Evolutionary conservation across 2,888 invertebrate species (phyloP).

Genomic region (Rhopalosiphum nymphaeae): DNA sequence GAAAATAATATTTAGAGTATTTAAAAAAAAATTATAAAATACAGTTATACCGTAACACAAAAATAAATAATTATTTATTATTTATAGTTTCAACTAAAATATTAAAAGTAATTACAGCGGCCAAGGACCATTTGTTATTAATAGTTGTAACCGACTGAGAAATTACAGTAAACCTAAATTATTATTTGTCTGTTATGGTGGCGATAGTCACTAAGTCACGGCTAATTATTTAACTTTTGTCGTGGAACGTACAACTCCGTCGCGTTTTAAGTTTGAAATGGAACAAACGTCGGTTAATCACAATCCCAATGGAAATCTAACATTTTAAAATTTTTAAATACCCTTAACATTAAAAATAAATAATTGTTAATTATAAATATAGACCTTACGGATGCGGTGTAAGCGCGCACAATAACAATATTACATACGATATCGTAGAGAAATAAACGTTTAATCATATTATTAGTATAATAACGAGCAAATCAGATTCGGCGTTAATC

Average conservation of each 20-base stretch:
- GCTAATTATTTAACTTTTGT: constrained; percentile 42
- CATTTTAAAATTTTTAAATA: background rate
- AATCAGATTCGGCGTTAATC: constrained; percentile 4
- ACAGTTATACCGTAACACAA: background rate
- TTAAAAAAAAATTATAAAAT: background rate
- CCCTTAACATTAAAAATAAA: background rate
- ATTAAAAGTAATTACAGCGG: background rate
- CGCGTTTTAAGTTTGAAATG: constrained; percentile 17
- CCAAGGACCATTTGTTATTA: background rate
- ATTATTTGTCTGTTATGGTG: background rate
- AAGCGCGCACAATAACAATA: background rate
- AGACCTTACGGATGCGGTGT: background rate
- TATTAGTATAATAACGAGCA: background rate
- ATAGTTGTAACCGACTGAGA: background rate
- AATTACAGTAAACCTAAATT: constrained; percentile 3
- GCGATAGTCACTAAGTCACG: background rate
- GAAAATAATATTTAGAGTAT: background rate
- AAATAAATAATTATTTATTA: background rate
- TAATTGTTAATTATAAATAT: background rate
- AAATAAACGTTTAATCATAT: background rate
- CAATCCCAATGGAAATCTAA: background rate
- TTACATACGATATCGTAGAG: background rate
- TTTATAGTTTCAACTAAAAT: background rate
- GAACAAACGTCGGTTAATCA: background rate
- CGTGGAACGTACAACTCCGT: background rate